phyloP scores from a whole-genome alignment of 2,113 vertebrate species.

The Solea senegalensis region DNA sequence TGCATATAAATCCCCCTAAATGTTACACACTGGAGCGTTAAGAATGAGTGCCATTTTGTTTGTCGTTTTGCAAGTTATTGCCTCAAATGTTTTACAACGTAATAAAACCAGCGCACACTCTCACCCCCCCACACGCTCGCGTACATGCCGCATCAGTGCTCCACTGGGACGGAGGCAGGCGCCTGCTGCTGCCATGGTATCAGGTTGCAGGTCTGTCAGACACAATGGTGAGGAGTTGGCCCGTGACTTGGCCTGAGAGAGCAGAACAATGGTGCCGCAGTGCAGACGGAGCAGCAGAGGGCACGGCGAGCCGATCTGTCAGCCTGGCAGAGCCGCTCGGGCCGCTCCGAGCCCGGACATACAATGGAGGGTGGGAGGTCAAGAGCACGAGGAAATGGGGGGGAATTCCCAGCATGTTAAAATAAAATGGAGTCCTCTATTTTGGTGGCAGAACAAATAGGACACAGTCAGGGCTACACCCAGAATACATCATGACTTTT shows the following conservation, averaged over 20 bases:
- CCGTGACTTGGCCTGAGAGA: conserved; percentile 55
- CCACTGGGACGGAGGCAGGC: conserved; percentile 57
- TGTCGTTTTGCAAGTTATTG: too few relatives aligned
- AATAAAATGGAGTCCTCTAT: conserved; percentile 73
- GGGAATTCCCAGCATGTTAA: conserved; percentile 78
- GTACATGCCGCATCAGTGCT: conserved; percentile 34
- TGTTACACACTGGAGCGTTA: too few relatives aligned
- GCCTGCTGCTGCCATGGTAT: conserved; percentile 62
- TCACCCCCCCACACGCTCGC: too few relatives aligned
- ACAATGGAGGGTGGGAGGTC: conserved; percentile 80
- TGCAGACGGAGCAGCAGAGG: conserved; percentile 68
- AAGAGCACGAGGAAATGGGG: conserved; percentile 69
- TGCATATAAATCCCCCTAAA: too few relatives aligned
- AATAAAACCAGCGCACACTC: too few relatives aligned
- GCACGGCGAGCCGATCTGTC: conserved; percentile 69
- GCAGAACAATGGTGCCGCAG: conserved; percentile 76
- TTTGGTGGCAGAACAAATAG: conserved; percentile 62
- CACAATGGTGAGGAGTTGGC: conserved; percentile 77
- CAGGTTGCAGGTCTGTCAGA: conserved; percentile 70
- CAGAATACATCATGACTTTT: conserved; percentile 60
- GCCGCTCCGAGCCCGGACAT: conserved; percentile 50
- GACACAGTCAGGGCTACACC: conserved; percentile 59
- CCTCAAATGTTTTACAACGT: too few relatives aligned
- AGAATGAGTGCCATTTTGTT: too few relatives aligned
- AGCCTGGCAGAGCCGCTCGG: conserved; percentile 62